A percentile compares a stretch with the other conserved stretches of the same genome.
phyloP scores from a whole-genome alignment of 2,113 vertebrate species.

The Prunella fulvescens region DNA sequence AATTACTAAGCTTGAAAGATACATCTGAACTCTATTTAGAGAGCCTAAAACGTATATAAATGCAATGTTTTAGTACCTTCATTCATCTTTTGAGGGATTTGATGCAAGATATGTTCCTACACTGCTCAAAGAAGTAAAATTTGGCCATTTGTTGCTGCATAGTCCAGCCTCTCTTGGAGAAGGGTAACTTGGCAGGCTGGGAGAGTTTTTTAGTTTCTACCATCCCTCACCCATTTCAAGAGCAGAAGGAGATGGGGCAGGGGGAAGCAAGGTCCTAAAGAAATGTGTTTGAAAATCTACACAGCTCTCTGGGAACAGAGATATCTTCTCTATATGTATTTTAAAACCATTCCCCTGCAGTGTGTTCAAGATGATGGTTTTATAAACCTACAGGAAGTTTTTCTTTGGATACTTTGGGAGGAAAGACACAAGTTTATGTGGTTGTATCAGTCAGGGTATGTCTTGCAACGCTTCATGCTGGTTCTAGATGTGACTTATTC shows the following conservation, averaged over 20 bases:
- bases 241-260: neutral
- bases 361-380: neutral
- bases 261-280: neutral
- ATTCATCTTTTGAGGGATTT: neutral
- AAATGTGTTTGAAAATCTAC: neutral
- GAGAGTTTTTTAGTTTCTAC: neutral
- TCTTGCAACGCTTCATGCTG: neutral
- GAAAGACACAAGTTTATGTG: neutral
- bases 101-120: neutral
- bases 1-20: neutral
- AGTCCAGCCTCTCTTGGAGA: neutral
- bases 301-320: neutral
- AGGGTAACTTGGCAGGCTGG: neutral
- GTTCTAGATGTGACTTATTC: neutral
- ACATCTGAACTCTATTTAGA: neutral
- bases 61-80: neutral
- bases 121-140: neutral
- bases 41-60: neutral
- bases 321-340: neutral
- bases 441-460: neutral
- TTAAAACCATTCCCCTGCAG: neutral
- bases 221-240: neutral
- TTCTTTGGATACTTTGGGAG: neutral
- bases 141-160: neutral
- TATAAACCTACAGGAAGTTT: neutral